These are phyloP conservation scores for Tragelaphus strepsiceros DNA, from an alignment of 2,113 vertebrate genomes.

Conservation along the genomic window DNA sequence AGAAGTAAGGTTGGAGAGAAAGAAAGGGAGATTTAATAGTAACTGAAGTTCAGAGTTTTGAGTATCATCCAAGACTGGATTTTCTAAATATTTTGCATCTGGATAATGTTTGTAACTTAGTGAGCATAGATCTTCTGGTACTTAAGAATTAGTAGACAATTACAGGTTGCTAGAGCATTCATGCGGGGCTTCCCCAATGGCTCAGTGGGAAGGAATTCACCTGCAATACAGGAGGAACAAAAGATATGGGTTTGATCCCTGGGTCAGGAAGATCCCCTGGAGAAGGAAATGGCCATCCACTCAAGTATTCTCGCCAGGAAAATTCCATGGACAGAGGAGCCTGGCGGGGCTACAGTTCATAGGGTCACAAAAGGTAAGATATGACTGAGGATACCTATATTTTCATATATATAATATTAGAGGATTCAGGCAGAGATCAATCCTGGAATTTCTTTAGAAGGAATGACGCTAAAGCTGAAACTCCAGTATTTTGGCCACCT, in stretches of 20 bases:
- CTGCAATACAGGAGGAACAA: neutral
- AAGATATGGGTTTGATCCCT: neutral
- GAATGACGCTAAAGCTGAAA: no score
- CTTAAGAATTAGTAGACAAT: neutral
- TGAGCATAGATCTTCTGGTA: neutral
- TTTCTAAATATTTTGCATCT: neutral
- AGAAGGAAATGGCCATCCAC: neutral
- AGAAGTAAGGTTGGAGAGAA: neutral
- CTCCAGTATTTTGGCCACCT: no score
- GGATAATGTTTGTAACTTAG: neutral
- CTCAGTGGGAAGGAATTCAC: neutral
- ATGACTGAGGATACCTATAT: neutral
- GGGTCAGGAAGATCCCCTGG: neutral
- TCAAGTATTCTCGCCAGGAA: neutral
- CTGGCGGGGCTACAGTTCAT: neutral
- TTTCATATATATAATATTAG: neutral
- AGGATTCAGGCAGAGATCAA: neutral
- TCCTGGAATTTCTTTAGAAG: no score
- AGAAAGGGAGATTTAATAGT: neutral
- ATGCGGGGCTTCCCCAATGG: fast-evolving
- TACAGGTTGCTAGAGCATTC: neutral
- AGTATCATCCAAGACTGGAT: neutral
- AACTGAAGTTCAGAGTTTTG: neutral
- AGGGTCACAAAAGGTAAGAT: neutral
- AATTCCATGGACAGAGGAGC: neutral